These are phyloP conservation scores for Copidosoma aretas DNA, from an alignment of 2,888 invertebrate species.

Conservation along the genomic window DNA sequence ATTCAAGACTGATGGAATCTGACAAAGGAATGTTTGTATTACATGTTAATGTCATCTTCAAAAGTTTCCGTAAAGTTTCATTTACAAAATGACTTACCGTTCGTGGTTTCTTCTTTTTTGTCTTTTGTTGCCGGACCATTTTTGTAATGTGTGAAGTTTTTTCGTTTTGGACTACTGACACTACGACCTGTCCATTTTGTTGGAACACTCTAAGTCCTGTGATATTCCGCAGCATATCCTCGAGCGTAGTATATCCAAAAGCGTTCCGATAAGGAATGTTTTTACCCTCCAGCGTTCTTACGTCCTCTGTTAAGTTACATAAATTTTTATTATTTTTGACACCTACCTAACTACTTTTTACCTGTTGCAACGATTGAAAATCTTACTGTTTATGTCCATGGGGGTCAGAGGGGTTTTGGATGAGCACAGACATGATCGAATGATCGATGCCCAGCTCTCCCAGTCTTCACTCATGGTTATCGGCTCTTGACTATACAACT, in stretches of 20 bases:
- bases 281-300: constrained; percentile 69
- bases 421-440: constrained; percentile 65
- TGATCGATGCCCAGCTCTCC: constrained; percentile 52
- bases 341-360: neutral
- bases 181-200: constrained; percentile 65
- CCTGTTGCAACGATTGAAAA: constrained; percentile 38
- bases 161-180: constrained; percentile 68
- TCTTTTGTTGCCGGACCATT: constrained; percentile 60
- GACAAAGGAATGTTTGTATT: too few species aligned
- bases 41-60: too few species aligned
- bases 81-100: constrained; percentile 6
- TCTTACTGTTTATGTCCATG: constrained; percentile 66
- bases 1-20: too few species aligned
- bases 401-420: constrained; percentile 66
- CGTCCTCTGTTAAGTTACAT: constrained; percentile 67
- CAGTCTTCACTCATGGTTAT: constrained; percentile 26
- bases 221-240: constrained; percentile 68
- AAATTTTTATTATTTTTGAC: neutral
- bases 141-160: constrained; percentile 69
- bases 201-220: constrained; percentile 67
- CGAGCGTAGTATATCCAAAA: constrained; percentile 57
- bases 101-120: constrained; percentile 30
- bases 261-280: constrained; percentile 68
- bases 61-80: too few species aligned
- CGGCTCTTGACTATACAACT: neutral